Conservation (phyloP, 2,888 invertebrate species). For the Lypha dubia region DNA sequence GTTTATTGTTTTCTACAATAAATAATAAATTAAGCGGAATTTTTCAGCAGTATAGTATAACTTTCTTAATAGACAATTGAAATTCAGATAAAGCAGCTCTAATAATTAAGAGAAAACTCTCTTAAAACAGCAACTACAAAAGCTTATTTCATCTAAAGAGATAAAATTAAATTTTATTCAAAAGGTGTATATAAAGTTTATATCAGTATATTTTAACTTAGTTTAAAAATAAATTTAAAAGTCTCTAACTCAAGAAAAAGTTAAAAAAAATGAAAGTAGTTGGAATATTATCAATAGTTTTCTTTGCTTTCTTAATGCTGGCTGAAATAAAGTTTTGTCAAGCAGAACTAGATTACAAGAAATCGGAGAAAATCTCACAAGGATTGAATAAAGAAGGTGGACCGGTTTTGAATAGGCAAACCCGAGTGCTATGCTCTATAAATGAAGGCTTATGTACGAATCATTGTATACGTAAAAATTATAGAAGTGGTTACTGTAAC, state of each 20-base stretch:
- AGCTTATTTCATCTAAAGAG: too few relatives aligned
- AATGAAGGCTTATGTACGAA: neutral
- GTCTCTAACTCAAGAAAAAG: neutral
- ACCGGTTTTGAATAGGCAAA: constrained; percentile 3
- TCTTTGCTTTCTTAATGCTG: constrained; percentile 8
- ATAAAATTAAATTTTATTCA: neutral
- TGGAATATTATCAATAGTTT: neutral
- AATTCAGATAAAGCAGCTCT: neutral
- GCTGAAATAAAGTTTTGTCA: neutral
- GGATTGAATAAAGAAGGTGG: neutral
- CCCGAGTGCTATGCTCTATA: neutral
- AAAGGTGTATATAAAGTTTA: neutral
- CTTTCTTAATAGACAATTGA: too few relatives aligned
- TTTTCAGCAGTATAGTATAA: neutral
- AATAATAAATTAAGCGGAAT: neutral
- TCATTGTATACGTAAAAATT: neutral
- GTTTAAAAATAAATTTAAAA: neutral
- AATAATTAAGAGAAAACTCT: too few relatives aligned
- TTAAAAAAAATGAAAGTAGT: constrained; percentile 34
- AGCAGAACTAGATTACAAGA: neutral
- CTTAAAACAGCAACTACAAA: too few relatives aligned
- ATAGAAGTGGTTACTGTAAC: neutral
- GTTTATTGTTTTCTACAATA: neutral
- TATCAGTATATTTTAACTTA: neutral
- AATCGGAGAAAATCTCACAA: neutral